Percentiles rank a stretch among this genome's conserved stretches.
These are phyloP conservation scores for Drosophila triauraria DNA, from an alignment of 1,140 invertebrate genomes.

Conservation along the genomic window DNA sequence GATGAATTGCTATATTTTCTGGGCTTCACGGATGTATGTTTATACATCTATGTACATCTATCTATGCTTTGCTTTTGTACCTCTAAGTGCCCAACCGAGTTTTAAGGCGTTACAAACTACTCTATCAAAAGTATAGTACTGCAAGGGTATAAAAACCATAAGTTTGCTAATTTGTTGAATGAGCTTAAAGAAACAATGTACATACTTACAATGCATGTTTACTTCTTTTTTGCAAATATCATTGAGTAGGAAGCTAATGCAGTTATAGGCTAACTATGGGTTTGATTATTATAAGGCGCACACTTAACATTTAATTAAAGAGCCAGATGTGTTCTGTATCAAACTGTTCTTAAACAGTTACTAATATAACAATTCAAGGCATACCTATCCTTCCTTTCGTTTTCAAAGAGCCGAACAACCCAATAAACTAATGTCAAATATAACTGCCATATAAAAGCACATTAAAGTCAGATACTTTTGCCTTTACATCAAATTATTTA, in stretches of 20 bases:
- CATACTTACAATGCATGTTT: background rate
- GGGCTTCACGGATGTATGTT: too few species aligned
- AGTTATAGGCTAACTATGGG: background rate
- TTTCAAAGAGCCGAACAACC: background rate
- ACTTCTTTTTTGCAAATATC: background rate
- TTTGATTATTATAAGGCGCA: background rate
- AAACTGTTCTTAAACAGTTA: background rate
- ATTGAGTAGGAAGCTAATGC: too few species aligned
- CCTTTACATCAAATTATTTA: background rate
- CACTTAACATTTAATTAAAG: background rate
- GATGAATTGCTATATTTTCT: too few species aligned
- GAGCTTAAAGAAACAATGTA: slow-evolving; percentile 2
- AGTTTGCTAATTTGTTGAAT: background rate
- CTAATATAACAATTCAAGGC: background rate
- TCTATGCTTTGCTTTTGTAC: too few species aligned
- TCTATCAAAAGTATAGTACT: background rate
- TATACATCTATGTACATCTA: too few species aligned
- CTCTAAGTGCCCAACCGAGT: background rate
- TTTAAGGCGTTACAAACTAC: too few species aligned
- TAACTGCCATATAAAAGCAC: slow-evolving; percentile 3
- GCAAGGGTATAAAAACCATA: background rate
- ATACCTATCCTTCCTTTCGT: background rate
- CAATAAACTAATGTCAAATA: background rate
- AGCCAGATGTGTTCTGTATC: slow-evolving; percentile 2
- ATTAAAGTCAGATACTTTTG: background rate